A percentile compares a stretch with the other conserved stretches of the same genome.
These are phyloP conservation scores for Oplegnathus fasciatus DNA, from an alignment of 2,113 vertebrate species.

Conservation along the genomic window DNA sequence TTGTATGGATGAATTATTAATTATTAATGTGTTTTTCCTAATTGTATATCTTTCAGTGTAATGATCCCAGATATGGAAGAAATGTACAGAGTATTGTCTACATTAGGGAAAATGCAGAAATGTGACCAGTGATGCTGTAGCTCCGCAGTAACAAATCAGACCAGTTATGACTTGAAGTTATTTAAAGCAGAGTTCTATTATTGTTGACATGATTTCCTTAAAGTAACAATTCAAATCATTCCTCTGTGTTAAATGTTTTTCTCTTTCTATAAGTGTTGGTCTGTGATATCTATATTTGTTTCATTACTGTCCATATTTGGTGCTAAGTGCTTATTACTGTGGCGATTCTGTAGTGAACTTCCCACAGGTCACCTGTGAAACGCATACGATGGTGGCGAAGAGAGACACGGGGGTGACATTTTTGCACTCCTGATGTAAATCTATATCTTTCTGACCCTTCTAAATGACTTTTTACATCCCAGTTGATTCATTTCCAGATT, in stretches of 20 bases:
- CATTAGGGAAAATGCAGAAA: constrained; percentile 11
- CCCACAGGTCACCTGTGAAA: neutral
- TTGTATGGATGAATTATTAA: neutral
- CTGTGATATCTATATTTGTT: neutral
- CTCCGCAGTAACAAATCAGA: neutral
- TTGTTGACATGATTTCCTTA: neutral
- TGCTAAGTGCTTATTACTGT: neutral
- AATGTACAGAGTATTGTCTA: neutral
- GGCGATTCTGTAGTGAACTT: neutral
- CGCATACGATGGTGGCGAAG: too few relatives aligned
- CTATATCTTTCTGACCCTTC: neutral
- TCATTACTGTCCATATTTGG: neutral
- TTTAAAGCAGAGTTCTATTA: neutral
- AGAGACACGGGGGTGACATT: too few relatives aligned
- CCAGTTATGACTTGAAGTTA: neutral
- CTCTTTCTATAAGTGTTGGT: neutral
- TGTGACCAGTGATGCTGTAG: neutral
- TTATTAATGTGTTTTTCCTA: neutral
- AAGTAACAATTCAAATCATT: neutral
- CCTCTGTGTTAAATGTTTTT: neutral
- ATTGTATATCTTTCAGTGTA: neutral
- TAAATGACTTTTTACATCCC: neutral
- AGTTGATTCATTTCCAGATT: neutral
- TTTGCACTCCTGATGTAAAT: too few relatives aligned
- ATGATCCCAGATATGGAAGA: neutral